Percentiles rank a stretch among this genome's conserved stretches.
Conservation (phyloP, 2,113 vertebrate species). For the Alethe castanea region DNA sequence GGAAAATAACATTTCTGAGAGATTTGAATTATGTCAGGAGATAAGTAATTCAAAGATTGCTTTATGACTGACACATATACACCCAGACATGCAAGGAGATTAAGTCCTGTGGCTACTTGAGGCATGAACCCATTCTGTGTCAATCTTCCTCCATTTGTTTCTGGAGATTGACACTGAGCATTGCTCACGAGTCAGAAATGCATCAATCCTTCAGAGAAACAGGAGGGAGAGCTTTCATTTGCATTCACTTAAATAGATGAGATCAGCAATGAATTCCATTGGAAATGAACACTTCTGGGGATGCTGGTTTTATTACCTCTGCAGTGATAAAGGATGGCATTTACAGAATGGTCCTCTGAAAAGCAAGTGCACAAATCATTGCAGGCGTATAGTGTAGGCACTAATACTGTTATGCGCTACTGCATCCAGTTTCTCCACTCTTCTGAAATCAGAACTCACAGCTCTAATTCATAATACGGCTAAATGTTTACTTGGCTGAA, state of each 20-base stretch:
- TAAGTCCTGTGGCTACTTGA: conserved; percentile 1
- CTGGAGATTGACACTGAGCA: not conserved
- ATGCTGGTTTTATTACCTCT: conserved; percentile 4
- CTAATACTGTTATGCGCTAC: not conserved
- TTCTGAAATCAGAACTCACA: not conserved
- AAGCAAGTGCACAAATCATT: conserved; percentile 13
- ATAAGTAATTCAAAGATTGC: conserved; percentile 6
- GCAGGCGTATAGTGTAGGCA: not conserved
- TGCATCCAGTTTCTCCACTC: not conserved
- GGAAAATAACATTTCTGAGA: conserved; percentile 40
- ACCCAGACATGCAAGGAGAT: not conserved
- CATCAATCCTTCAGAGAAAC: not conserved
- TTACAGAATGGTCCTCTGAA: not conserved
- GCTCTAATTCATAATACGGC: not conserved
- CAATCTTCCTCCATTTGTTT: conserved; percentile 25
- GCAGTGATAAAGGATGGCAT: not conserved
- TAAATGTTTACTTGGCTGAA: not conserved
- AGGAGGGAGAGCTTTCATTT: conserved; percentile 17
- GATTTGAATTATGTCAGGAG: conserved; percentile 43
- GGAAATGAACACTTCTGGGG: not conserved
- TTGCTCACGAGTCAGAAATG: not conserved
- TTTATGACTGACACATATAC: conserved; percentile 14
- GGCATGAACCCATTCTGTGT: not conserved
- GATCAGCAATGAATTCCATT: not conserved
- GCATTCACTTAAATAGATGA: conserved; percentile 20